Base-by-base conservation (phyloP, 2,888 invertebrate species). In the Piscicola geometra region DNA sequence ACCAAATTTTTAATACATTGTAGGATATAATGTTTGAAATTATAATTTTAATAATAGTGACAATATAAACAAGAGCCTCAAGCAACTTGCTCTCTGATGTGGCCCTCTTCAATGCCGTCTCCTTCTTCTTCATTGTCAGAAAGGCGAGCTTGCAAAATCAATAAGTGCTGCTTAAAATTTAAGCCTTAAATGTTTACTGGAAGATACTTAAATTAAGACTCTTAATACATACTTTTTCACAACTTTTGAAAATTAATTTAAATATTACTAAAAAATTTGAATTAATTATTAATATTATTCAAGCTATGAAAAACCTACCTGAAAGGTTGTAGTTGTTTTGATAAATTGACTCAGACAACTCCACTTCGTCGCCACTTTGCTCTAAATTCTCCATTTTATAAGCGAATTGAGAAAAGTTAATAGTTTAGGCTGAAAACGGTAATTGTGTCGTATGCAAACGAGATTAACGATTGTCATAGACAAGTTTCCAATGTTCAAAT, bases 71-170 rank as follows among this genome's bases (percentile, higher is more conserved):
- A n/a, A 30, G n/a, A 41, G 41, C 2, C 18, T 70, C 35, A 28
- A 52, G 21, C 1, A n/a, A 71, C 73, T 52, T 73, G 73, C 36
- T 73, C 73, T 64, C 73, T 73, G 25, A 73, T 25, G 2, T 60
- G 73, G n/a, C 64, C 73, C 35, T 64, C 73, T 25, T 73, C 73
- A 2, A 33, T 33, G 5, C 33, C 56, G 5, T 73, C 73, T 21
- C 73, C 47, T 9, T 73, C 73, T 25, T 73, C 73, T 18, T 73
- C 73, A 64, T 60, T 73, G 25, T 73, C 73, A 30, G 73, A 73
- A 5, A 35, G 32, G 5, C 67, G 67, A 35, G 30, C 67, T 67
- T 64, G n/a, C n/a, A n/a, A 64, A 12, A n/a, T n/a, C n/a, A n/a
- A n/a, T n/a, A n/a, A n/a, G n/a, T n/a, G n/a, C n/a, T n/a, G n/a